Conservation (phyloP, 2,797 vertebrate genomes). For the Hypotaenidia okinawae region DNA sequence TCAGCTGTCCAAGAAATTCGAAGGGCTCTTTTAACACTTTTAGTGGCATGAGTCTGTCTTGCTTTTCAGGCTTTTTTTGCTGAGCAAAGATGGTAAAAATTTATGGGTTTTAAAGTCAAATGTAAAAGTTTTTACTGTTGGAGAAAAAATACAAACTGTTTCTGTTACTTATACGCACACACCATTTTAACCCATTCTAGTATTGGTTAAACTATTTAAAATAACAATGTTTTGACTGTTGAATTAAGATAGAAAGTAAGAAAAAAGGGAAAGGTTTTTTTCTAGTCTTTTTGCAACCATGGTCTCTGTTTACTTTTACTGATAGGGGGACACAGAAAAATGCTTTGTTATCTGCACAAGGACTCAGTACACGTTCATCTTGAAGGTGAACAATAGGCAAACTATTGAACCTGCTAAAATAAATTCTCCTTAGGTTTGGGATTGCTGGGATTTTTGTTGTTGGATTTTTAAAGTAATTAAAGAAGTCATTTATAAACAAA, state of each 20-base stretch:
- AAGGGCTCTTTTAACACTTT: neutral
- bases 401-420: neutral
- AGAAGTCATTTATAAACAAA: neutral
- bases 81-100: neutral
- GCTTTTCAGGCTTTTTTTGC: neutral
- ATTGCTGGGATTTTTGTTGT: neutral
- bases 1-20: neutral
- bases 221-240: neutral
- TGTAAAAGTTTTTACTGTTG: neutral
- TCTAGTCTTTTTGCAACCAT: neutral
- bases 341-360: neutral
- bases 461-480: neutral
- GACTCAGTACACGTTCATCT: neutral
- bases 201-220: neutral
- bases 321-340: neutral
- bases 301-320: neutral
- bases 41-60: neutral
- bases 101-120: neutral
- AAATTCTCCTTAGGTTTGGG: neutral
- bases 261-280: neutral
- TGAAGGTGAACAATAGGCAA: neutral
- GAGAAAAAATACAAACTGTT: neutral
- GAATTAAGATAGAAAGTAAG: neutral
- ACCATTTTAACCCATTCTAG: neutral
- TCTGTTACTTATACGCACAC: neutral